Conservation (phyloP, 2,888 invertebrate species). For the Automeris io region DNA sequence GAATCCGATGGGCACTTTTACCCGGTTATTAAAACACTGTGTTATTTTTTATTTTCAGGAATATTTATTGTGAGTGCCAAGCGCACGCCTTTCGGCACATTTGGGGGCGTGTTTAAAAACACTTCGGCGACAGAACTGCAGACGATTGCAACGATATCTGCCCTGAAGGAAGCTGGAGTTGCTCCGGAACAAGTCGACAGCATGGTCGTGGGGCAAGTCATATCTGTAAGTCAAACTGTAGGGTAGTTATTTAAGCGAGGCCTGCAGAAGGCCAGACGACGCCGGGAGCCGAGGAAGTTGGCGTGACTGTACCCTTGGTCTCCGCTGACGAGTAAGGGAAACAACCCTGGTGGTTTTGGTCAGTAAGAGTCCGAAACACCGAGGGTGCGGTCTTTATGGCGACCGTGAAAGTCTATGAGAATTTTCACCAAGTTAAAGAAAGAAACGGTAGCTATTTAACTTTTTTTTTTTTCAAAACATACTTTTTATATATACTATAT, state of each 20-base stretch:
- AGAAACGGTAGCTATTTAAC: too few species aligned
- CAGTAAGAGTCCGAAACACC: too few species aligned
- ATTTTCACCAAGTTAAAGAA: too few species aligned
- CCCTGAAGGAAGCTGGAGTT: slow-evolving; percentile 86
- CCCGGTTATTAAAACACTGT: too few species aligned
- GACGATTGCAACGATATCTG: slow-evolving; percentile 87
- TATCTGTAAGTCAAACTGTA: slow-evolving; percentile 87
- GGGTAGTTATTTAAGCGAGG: too few species aligned
- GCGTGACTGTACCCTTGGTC: neutral
- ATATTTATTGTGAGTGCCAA: slow-evolving; percentile 96
- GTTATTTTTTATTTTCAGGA: slow-evolving; percentile 67
- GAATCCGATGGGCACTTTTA: too few species aligned
- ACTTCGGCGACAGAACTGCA: slow-evolving; percentile 87
- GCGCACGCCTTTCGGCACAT: slow-evolving; percentile 97
- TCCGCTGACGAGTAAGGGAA: neutral
- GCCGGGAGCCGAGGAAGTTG: neutral
- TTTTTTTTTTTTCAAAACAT: too few species aligned
- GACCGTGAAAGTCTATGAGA: too few species aligned
- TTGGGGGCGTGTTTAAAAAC: slow-evolving; percentile 89
- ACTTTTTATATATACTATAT: too few species aligned
- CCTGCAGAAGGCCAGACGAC: neutral
- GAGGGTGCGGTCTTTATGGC: too few species aligned
- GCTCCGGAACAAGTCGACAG: slow-evolving; percentile 92
- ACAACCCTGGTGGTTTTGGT: too few species aligned
- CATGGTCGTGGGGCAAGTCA: slow-evolving; percentile 93